Base-by-base conservation (phyloP, 2,113 vertebrate genomes). In the Elachura formosa region DNA sequence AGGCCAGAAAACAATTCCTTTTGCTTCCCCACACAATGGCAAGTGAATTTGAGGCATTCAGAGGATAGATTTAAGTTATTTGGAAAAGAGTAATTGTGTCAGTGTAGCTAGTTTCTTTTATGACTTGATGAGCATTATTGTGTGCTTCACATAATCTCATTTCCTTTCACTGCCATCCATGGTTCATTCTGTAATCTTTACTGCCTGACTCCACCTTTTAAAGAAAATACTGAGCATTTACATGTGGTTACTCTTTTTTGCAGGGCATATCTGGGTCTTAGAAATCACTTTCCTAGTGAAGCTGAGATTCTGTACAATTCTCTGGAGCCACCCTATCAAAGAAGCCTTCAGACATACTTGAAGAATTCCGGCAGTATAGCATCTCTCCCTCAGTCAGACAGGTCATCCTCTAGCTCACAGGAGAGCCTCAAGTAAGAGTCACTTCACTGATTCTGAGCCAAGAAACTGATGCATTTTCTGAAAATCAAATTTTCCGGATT, bases 391-490 rank as follows among this genome's bases (percentile, higher is more conserved):
- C 99, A 99, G 90, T 99, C 99, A 59, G 99, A 99, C 97, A 98
- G 99, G 86, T 99, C 99, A n/a, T 99, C 99, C 11, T 99, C 99
- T 38, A 99, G 99, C 88, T 99, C 99, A 51, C 99, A 99, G 91
- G 99, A 99, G 97, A 99, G 99, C 96, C 99, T 99, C 90, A 99
- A 99, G 99, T 99, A 99, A 99, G 98, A 24, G 26, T 58, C 68
- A 62, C 48, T 41, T 55, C 33, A 59, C 12, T 69, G 7, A 46
- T 89, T 64, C 26, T 31, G 33, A 55, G 28, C 38, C 26, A 87
- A n/a, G 51, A 49, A 76, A 34, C 20, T 61, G 73, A 36, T 25
- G 33, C 29, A 43, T 5, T 54, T 78, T 68, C 21, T 54, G 38
- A 61, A n/a, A 64, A 79, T 34, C 8, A 16, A 59, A 34, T 34